Percentiles rank a stretch among this genome's conserved stretches.
Conservation (phyloP, 2,888 invertebrate species). For the Tipula unca region DNA sequence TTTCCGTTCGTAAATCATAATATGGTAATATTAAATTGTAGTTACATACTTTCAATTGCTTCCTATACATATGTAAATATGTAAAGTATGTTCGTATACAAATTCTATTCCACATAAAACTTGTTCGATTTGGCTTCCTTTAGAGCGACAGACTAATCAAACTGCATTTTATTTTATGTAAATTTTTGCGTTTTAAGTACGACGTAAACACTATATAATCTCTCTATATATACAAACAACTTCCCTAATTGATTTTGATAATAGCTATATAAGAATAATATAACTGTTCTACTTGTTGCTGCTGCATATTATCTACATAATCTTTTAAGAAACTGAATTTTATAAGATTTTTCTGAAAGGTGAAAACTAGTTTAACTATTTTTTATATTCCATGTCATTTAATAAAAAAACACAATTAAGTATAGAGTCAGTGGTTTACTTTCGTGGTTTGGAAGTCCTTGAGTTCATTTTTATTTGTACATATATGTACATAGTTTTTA, state of each 20-base stretch:
- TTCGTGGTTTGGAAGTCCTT: background rate
- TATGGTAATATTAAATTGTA: background rate
- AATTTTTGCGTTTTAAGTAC: background rate
- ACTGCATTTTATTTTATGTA: background rate
- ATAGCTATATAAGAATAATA: slow-evolving; percentile 1
- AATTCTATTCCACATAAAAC: background rate
- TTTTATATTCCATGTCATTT: background rate
- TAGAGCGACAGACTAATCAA: background rate
- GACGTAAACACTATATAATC: background rate
- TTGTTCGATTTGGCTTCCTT: background rate
- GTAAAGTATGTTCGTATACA: background rate
- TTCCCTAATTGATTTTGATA: background rate
- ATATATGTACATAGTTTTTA: too few relatives aligned
- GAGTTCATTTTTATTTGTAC: background rate
- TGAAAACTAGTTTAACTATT: background rate
- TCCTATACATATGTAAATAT: background rate
- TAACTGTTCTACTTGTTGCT: slow-evolving; percentile 14
- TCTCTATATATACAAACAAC: background rate
- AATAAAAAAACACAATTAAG: background rate
- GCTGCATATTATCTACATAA: background rate
- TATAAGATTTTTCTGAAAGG: background rate
- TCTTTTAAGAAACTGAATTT: background rate
- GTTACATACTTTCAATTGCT: background rate
- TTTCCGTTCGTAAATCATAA: background rate
- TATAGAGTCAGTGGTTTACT: background rate